Evolutionary conservation across 2,888 invertebrate genomes (phyloP), one percentile per base, ranked within the genome.

Genomic region (Spilosoma lubricipeda): DNA sequence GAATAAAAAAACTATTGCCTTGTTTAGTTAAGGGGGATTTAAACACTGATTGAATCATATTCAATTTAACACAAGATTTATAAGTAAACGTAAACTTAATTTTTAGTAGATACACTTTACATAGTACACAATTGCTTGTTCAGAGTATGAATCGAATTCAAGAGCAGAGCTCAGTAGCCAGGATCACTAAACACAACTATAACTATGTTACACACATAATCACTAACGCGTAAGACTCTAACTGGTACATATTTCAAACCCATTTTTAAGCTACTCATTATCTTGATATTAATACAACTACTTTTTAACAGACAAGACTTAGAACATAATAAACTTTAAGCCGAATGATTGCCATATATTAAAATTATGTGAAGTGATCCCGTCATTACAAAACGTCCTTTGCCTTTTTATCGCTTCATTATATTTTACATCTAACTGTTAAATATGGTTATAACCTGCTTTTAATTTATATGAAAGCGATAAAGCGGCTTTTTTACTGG

Each of bases 341-440:
- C 69, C 76, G 74, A 15, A 42, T 9, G 2, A 75, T 72, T 70
- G 70, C 48, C 70, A 73, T 74, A 64, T 68, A 64, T 56, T 73
- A 68, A 27, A 72, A 52, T 70, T 45, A 65, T 68, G 68, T 68
- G 68, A 76, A 63, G 56, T 56, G 52, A 64, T 52, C 64, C n/a
- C 30, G 36, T 59, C 71, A 79, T 79, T 77, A 81, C 83, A 81
- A 75, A 76, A 30, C 73, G 73, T 65, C 33, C 23, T 11, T 33
- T n/a, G 64, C 75, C 65, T 72, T 75, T 81, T 82, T 76, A 85
- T 73, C 56, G 71, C 82, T 85, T 82, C 74, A 85, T 86, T 86
- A 83, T 78, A 76, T 78, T 83, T 77, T 80, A 73, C 8, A 83
- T 82, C 75, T 80, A 77, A 79, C 80, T 75, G 79, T 85, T 76